Evolutionary conservation across 2,797 vertebrate species (phyloP), one percentile per base, ranked within the genome.

Genomic region (Falco biarmicus): DNA sequence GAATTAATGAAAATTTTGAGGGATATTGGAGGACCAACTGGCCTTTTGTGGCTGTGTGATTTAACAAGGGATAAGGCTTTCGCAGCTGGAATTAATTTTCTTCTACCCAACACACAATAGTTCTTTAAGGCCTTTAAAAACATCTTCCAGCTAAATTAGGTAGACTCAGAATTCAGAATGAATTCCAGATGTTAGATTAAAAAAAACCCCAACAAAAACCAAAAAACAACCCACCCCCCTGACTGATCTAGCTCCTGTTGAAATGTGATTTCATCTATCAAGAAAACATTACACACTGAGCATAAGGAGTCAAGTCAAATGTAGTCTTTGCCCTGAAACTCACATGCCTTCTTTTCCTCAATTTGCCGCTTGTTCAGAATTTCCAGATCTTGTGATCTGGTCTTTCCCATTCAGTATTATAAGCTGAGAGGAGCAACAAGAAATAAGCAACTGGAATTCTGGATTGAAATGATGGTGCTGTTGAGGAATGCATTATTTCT

Each of bases 261-360:
- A 73, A 76, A 53, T 41, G 29, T 45, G 31, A n/a, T 54, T 92
- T 85, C 43, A 29, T 84, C 31, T 59, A 4, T 75, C 31, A 68
- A 90, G 78, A 56, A 83, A 79, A 64, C 14, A 39, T 94, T 87
- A 71, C n/a, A 45, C 45, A 41, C 6, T 31, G n/a, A 94, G 63
- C 91, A 90, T 4, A 32, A 96, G 91, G 87, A 90, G 73, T 68
- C 45, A 83, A 57, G 37, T 87, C 68, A 68, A 51, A 75, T 10
- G 43, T 56, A 32, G 54, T 51, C 69, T 91, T 94, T 25, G 37
- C 43, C 19, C 37, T 89, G 7, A 59, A 81, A 76, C 63, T 97
- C 94, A 91, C 71, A 56, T 93, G 95, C 61, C 43, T 91, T 50
- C 17, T 91, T 95, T 96, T 89, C 94, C 94, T 87, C 75, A 68